Evolutionary conservation across 2,888 invertebrate genomes (phyloP), one percentile per base, ranked within the genome.

Genomic region (Nebria salina): DNA sequence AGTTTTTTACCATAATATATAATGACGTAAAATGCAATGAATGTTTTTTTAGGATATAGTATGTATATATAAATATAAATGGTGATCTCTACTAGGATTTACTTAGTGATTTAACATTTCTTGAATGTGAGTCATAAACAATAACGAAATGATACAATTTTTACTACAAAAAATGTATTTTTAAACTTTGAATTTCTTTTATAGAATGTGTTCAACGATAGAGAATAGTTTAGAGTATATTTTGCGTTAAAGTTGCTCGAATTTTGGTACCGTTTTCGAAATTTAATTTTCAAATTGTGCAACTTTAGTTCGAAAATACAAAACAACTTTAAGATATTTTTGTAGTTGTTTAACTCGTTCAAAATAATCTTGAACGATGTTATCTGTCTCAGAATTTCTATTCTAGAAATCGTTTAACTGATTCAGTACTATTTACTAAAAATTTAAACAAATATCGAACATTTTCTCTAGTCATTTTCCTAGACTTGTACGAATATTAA

Each of bases 41-140:
- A 70, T 80, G 72, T 77, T 26, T 77, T 65, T 77, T 13, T 34
- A 34, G 13, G n/a, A 72, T 26, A 41, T 15, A 13, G 13, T 73
- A 73, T 72, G 34, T 34, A 34, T 34, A 34, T 34, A 34, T 34
- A 34, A 72, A 25, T 26, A 43, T 73, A 73, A 41, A 73, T 73
- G 15, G 73, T 73, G 43, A 73, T 66, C 70, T 77, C 68, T 41
- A 65, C 65, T 54, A 54, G 54, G 54, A 34, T 43, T 75, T 68
- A 65, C 65, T 76, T 65, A 26, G 42, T 20, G 65, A 75, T 70
- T 79, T 75, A 11, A 70, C 75, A 75, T 75, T 73, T 78, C n/a
- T 65, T 72, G 65, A 75, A 80, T 80, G 79, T 75, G 70, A 80
- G 75, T 75, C 74, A 79, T 74, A 43, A 34, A 41, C 64, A 76